Conservation (phyloP, 2,888 invertebrate genomes). For the Phorcus lineatus region DNA sequence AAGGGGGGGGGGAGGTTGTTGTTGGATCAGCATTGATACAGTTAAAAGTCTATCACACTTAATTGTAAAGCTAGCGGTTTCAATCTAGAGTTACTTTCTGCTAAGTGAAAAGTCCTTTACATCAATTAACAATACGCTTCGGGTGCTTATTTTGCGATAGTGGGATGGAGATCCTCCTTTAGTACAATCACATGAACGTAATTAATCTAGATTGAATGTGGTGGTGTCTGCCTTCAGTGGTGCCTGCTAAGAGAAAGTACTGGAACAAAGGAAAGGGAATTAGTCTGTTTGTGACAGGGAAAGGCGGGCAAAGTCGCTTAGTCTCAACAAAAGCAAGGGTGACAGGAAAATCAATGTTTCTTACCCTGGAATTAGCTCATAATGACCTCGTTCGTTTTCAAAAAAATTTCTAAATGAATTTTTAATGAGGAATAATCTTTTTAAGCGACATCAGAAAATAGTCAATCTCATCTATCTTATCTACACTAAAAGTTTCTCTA, state of each 20-base stretch:
- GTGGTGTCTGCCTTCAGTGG: not conserved
- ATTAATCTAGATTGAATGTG: constrained; percentile 1
- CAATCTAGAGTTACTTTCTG: not conserved
- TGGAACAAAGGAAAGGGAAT: too few species aligned
- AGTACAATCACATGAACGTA: not conserved
- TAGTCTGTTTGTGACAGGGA: too few species aligned
- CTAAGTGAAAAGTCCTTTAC: not conserved
- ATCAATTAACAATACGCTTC: not conserved
- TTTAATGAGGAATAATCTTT: too few species aligned
- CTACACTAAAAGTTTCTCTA: too few species aligned
- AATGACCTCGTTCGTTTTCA: too few species aligned
- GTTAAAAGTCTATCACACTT: constrained; percentile 6
- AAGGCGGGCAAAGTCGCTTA: too few species aligned
- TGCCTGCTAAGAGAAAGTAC: not conserved
- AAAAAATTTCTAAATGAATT: too few species aligned
- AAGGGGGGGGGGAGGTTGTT: too few species aligned
- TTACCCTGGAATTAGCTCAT: too few species aligned
- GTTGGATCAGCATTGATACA: constrained; percentile 1
- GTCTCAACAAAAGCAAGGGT: not conserved
- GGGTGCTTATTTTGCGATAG: not conserved
- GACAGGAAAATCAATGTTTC: too few species aligned
- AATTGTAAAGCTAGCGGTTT: not conserved
- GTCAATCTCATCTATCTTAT: too few species aligned
- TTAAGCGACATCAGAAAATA: too few species aligned
- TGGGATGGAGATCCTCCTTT: not conserved